Evolutionary conservation across 1,140 invertebrate genomes (phyloP), one percentile per base, ranked within the genome.

Genomic region (Glossosoma conforme): DNA sequence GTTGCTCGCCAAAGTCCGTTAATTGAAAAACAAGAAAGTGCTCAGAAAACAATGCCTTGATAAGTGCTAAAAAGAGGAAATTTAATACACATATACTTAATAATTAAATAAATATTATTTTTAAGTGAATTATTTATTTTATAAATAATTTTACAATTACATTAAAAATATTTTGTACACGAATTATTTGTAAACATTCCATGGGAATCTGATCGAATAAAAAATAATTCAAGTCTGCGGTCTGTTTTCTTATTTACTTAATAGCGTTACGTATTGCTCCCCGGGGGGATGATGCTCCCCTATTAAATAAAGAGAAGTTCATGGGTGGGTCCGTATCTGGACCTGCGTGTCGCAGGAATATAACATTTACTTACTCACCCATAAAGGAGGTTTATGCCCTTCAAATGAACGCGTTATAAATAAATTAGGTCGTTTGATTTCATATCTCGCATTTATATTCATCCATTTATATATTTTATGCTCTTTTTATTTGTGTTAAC

Each of bases 401-500:
- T 54, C 56, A 54, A 58, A 58, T 54, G 56, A 53, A 45, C 47
- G 51, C 51, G 51, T 54, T 58, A 58, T 54, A 58, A 54, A 58
- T 58, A 58, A 54, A 58, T 54, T 54, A 52, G 51, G 35, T 47
- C 48, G 52, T 58, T 58, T 58, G 56, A 58, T 58, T 54, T 51
- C 51, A 47, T 58, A 58, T 58, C 56, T 53, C 51, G 42, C 56
- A 36, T 50, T 58, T 52, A 47, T 54, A 49, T 53, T 52, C 51
- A 54, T 58, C 51, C 38, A 54, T 58, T 58, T 54, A 44, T 48
- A 38, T 53, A 40, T 52, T 56, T 56, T 57, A 53, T n/a, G n/a
- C n/a, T n/a, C n/a, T n/a, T n/a, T n/a, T n/a, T 57, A 57, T 57
- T 57, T 57, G 55, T 57, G 55, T 57, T 53, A 53, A 57, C 50